A percentile compares a stretch with the other conserved stretches of the same genome.
Evolutionary conservation across 2,113 vertebrate genomes (phyloP).

Genomic region (Anarhynchus alexandrinus): DNA sequence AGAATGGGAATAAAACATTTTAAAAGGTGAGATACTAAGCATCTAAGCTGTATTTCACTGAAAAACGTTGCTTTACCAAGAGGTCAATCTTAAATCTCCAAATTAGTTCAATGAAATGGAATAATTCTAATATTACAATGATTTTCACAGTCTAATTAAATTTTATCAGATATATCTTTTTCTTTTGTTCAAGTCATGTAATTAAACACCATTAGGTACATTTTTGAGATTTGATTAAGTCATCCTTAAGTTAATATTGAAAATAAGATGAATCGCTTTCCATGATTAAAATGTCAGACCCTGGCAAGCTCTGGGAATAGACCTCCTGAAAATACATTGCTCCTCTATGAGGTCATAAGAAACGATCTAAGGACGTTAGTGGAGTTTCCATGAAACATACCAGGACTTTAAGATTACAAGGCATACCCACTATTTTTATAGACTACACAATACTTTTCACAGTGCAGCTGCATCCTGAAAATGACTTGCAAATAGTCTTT

Average conservation of each 20-base stretch:
- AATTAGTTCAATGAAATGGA: background rate
- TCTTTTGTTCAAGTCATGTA: constrained; percentile 35
- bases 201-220: constrained; percentile 65
- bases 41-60: background rate
- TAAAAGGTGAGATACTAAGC: background rate
- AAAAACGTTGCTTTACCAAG: constrained; percentile 16
- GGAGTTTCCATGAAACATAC: constrained; percentile 52
- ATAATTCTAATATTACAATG: background rate
- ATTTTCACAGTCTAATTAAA: constrained; percentile 53
- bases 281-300: constrained; percentile 36
- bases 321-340: constrained; percentile 25
- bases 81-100: constrained; percentile 40
- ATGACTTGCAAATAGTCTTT: background rate
- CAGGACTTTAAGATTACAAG: constrained; percentile 48
- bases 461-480: background rate
- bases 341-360: constrained; percentile 35
- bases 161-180: constrained; percentile 40
- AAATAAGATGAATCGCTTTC: constrained; percentile 61
- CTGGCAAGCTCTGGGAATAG: constrained; percentile 41
- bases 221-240: constrained; percentile 64
- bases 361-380: background rate
- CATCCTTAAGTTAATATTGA: constrained; percentile 49
- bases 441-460: constrained; percentile 12
- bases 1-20: background rate
- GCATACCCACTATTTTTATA: constrained; percentile 27